Evolutionary conservation across 2,888 invertebrate species (phyloP).

Genomic region (Drosophila barbarae): DNA sequence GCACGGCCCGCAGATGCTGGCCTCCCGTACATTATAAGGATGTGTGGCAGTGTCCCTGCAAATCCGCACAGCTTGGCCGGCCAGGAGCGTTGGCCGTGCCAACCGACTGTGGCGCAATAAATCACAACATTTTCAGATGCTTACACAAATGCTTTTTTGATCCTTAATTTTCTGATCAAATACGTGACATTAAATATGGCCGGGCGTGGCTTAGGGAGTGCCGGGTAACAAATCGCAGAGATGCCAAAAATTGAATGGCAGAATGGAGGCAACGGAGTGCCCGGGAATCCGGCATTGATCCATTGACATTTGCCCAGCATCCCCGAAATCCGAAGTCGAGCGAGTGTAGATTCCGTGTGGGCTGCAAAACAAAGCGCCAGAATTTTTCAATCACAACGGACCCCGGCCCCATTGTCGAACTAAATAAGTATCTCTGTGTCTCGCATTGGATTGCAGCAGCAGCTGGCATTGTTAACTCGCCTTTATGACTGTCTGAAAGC

Average conservation of each 20-base stretch:
- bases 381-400: constrained; percentile 67
- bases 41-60: constrained; percentile 24
- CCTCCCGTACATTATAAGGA: constrained; percentile 57
- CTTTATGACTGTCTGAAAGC: constrained; percentile 64
- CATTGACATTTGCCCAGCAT: constrained; percentile 43
- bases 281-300: constrained; percentile 36
- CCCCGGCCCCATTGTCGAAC: constrained; percentile 2
- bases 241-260: constrained; percentile 65
- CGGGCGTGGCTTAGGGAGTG: constrained; percentile 15
- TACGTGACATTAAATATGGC: constrained; percentile 70
- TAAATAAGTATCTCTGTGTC: constrained; percentile 31
- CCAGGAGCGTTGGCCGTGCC: constrained; percentile 31
- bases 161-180: constrained; percentile 74
- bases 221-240: constrained; percentile 69
- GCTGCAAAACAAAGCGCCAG: constrained; percentile 51
- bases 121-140: constrained; percentile 76
- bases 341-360: constrained; percentile 10
- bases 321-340: constrained; percentile 10
- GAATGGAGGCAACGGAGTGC: constrained; percentile 31
- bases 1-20: constrained; percentile 51
- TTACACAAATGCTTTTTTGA: constrained; percentile 76
- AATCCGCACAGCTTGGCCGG: constrained; percentile 23
- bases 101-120: constrained; percentile 69
- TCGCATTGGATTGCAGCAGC: constrained; percentile 38
- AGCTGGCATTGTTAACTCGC: constrained; percentile 57